Conservation (phyloP, 2,113 vertebrate species). For the Emydura subglobosa region DNA sequence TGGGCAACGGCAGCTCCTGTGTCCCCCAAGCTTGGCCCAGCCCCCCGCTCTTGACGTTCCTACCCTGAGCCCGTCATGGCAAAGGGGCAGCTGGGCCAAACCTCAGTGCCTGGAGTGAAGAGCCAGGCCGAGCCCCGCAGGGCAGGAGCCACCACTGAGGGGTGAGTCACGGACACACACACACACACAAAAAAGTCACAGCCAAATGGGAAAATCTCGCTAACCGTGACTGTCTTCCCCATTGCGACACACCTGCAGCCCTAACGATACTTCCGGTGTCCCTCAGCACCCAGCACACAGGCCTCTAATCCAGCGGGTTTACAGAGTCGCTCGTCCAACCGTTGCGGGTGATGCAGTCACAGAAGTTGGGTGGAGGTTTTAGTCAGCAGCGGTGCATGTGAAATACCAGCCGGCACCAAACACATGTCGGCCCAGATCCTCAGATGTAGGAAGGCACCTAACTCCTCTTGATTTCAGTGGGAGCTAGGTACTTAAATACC, state of each 20-base stretch:
- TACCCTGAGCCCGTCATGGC: background rate
- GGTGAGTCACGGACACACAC: background rate
- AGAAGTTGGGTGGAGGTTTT: background rate
- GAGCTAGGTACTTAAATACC: too few species aligned
- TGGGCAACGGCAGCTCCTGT: background rate
- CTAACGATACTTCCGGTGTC: background rate
- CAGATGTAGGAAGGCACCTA: too few species aligned
- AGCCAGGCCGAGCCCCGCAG: too few species aligned
- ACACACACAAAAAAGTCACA: background rate
- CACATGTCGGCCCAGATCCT: too few species aligned
- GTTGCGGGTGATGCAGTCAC: background rate
- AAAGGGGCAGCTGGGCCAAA: background rate
- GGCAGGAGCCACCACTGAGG: background rate
- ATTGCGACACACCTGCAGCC: background rate
- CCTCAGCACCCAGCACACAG: background rate
- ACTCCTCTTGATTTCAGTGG: background rate
- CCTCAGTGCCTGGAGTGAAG: too few species aligned
- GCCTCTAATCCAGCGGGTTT: background rate
- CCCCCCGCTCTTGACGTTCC: background rate
- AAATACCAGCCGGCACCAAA: background rate
- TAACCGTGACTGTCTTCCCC: background rate
- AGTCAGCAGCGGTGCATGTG: background rate
- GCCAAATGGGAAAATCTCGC: background rate
- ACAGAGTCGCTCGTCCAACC: background rate
- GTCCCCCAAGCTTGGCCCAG: too few species aligned